These are phyloP conservation scores for Tinea trinotella DNA, from an alignment of 2,888 invertebrate species.

Conservation along the genomic window DNA sequence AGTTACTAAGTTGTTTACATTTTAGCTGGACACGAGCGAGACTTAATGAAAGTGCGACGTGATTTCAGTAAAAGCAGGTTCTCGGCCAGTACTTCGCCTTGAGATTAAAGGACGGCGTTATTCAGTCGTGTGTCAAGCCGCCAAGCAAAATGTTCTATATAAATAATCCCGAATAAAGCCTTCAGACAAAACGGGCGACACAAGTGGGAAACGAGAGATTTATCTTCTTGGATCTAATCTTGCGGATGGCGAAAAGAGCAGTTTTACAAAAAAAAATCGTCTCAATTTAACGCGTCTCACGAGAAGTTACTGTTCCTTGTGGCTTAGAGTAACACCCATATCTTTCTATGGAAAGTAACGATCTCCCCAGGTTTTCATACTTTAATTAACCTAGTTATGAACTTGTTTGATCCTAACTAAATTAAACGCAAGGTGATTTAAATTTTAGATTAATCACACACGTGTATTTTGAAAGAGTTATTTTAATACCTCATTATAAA, in stretches of 20 bases:
- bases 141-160: slow-evolving; percentile 23
- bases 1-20: background rate
- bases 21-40: background rate
- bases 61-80: slow-evolving; percentile 16
- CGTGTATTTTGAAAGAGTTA: too few relatives aligned
- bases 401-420: background rate
- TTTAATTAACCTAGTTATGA: background rate
- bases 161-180: slow-evolving; percentile 63
- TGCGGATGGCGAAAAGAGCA: slow-evolving; percentile 62
- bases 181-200: slow-evolving; percentile 24
- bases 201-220: slow-evolving; percentile 55
- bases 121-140: slow-evolving; percentile 22
- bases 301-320: slow-evolving; percentile 34
- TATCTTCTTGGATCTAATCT: slow-evolving; percentile 68
- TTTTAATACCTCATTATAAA: too few relatives aligned
- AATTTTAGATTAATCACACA: too few relatives aligned
- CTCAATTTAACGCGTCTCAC: slow-evolving; percentile 42
- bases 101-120: slow-evolving; percentile 17
- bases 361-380: background rate
- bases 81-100: slow-evolving; percentile 3
- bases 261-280: slow-evolving; percentile 45
- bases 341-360: background rate
- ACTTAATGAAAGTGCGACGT: slow-evolving; percentile 12
- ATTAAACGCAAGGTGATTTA: too few relatives aligned
- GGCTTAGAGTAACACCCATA: slow-evolving; percentile 25